Percentiles rank a stretch among this genome's conserved stretches.
phyloP scores from a whole-genome alignment of 1,140 invertebrate genomes.

The Drosophila santomea region DNA sequence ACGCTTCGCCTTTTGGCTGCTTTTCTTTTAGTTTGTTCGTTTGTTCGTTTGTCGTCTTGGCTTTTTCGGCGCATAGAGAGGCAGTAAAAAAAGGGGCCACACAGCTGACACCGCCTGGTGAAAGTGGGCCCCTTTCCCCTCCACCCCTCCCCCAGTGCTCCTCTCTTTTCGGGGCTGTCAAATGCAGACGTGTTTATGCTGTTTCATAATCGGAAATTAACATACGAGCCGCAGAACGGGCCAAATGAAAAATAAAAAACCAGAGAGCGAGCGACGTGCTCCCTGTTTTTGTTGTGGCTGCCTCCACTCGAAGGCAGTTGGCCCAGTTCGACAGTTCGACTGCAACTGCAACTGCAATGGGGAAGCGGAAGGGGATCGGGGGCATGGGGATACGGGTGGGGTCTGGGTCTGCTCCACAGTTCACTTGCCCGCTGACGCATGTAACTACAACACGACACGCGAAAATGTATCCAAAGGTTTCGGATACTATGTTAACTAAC shows the following conservation, averaged over 20 bases:
- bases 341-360: slow-evolving; percentile 44
- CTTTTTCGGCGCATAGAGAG: slow-evolving; percentile 35
- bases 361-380: background rate
- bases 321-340: slow-evolving; percentile 41
- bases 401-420: slow-evolving; percentile 22
- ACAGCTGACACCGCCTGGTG: slow-evolving; percentile 71
- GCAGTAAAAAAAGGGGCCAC: slow-evolving; percentile 46
- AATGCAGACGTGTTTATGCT: slow-evolving; percentile 61
- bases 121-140: slow-evolving; percentile 56
- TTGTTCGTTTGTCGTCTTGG: slow-evolving; percentile 73
- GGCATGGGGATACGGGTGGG: slow-evolving; percentile 19
- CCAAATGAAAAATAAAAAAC: background rate
- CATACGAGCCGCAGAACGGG: slow-evolving; percentile 52
- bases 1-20: slow-evolving; percentile 53
- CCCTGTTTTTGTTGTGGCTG: slow-evolving; percentile 5
- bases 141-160: background rate
- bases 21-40: slow-evolving; percentile 52
- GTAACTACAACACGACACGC: slow-evolving; percentile 3
- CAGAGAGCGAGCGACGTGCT: slow-evolving; percentile 17
- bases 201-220: slow-evolving; percentile 81
- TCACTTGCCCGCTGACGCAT: slow-evolving; percentile 49
- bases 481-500: no score
- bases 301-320: slow-evolving; percentile 32
- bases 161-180: slow-evolving; percentile 26
- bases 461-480: no score